phyloP scores from a whole-genome alignment of 2,888 invertebrate genomes.

The Pseudanteris insignis region DNA sequence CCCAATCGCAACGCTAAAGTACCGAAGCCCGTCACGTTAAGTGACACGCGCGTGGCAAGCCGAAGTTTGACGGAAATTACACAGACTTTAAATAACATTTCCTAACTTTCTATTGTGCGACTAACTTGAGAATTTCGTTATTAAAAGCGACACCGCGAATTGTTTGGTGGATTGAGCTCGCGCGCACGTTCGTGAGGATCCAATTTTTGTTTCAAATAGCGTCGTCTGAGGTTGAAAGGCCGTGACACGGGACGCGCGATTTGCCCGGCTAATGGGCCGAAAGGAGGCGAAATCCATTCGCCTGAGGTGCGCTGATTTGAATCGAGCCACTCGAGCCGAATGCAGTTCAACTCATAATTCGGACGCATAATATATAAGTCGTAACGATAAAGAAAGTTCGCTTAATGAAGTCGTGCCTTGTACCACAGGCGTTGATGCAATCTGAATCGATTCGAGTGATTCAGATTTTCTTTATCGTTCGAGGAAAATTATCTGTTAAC shows the following conservation, averaged over 20 bases:
- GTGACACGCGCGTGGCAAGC: constrained; percentile 12
- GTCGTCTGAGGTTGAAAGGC: constrained; percentile 24
- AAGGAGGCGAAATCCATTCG: constrained; percentile 19
- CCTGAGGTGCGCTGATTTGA: constrained; percentile 14
- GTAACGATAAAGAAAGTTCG: too few relatives aligned
- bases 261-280: too few relatives aligned
- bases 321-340: not conserved
- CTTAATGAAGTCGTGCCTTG: too few relatives aligned
- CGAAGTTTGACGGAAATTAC: constrained; percentile 30
- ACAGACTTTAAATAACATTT: constrained; percentile 33
- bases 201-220: constrained; percentile 28
- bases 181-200: not conserved
- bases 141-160: constrained; percentile 10
- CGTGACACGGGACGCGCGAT: constrained; percentile 13
- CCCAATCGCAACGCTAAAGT: too few relatives aligned
- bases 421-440: too few relatives aligned
- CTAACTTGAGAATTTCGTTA: constrained; percentile 18
- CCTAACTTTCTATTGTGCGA: constrained; percentile 30
- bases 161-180: not conserved
- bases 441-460: too few relatives aligned
- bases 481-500: too few relatives aligned
- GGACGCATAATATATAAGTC: too few relatives aligned
- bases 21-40: constrained; percentile 7
- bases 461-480: too few relatives aligned
- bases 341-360: too few relatives aligned